Evolutionary conservation across 1,140 invertebrate genomes (phyloP).

Genomic region (Pachypsylla venusta): DNA sequence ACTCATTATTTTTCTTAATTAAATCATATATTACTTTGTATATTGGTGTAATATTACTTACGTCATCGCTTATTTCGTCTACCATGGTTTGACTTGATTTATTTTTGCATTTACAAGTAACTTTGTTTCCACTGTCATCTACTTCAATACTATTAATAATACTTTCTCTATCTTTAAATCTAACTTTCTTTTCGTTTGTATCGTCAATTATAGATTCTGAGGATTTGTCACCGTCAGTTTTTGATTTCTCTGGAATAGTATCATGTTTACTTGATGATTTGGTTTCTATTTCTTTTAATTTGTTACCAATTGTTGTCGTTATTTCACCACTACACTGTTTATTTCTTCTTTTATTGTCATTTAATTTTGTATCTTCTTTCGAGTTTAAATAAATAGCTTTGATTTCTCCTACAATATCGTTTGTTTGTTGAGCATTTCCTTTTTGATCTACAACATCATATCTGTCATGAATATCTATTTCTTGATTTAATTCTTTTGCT

Average conservation of each 20-base stretch:
- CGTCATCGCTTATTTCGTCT: neutral
- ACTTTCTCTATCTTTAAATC: neutral
- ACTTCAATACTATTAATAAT: neutral
- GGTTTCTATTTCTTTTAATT: neutral
- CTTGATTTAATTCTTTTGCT: neutral
- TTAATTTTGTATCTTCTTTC: neutral
- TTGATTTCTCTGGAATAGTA: neutral
- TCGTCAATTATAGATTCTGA: neutral
- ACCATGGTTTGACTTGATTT: neutral
- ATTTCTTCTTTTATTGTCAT: neutral
- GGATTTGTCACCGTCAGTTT: neutral
- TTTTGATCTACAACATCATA: neutral
- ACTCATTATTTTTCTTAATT: neutral
- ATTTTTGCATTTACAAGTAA: conserved; percentile 6
- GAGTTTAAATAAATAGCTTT: neutral
- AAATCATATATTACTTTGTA: neutral
- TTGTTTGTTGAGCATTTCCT: neutral
- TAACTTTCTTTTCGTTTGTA: neutral
- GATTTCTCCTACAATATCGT: neutral
- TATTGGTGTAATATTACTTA: neutral
- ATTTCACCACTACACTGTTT: too few species aligned
- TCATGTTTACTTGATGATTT: neutral
- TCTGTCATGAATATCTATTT: neutral
- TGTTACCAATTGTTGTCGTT: too few species aligned
- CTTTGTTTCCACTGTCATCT: conserved; percentile 3